Conservation (phyloP, 2,888 invertebrate genomes). For the Zootermopsis nevadensis region DNA sequence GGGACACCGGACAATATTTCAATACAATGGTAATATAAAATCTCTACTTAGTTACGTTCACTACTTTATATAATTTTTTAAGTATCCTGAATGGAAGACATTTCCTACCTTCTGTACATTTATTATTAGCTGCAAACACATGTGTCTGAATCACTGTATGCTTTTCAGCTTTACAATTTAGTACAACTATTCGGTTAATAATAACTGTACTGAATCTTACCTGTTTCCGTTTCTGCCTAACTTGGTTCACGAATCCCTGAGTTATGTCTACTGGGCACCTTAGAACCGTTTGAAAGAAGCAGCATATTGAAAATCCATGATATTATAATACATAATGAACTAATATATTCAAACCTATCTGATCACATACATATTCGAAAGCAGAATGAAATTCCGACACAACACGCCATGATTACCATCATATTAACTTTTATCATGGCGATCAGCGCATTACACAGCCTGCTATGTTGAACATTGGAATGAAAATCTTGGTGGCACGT, state of each 20-base stretch:
- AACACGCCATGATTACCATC: slow-evolving; percentile 7
- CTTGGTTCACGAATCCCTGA: background rate
- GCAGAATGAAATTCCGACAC: background rate
- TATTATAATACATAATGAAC: background rate
- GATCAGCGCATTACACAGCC: slow-evolving; percentile 14
- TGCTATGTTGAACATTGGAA: background rate
- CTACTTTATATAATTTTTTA: too few relatives aligned
- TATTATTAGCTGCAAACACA: too few relatives aligned
- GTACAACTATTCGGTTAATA: background rate
- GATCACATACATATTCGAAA: background rate
- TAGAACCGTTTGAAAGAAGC: background rate
- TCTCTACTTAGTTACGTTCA: too few relatives aligned
- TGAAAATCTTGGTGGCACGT: background rate
- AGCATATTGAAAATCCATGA: background rate
- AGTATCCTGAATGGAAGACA: too few relatives aligned
- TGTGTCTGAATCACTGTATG: too few relatives aligned
- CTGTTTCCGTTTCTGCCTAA: slow-evolving; percentile 20
- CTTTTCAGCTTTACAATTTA: too few relatives aligned
- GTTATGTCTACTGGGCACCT: background rate
- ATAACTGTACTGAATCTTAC: background rate
- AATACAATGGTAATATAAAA: too few relatives aligned
- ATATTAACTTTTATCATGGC: slow-evolving; percentile 1
- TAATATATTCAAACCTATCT: background rate
- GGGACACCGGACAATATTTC: too few relatives aligned
- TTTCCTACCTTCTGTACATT: too few relatives aligned